Conservation (phyloP, 2,113 vertebrate genomes). For the Oriolus oriolus region DNA sequence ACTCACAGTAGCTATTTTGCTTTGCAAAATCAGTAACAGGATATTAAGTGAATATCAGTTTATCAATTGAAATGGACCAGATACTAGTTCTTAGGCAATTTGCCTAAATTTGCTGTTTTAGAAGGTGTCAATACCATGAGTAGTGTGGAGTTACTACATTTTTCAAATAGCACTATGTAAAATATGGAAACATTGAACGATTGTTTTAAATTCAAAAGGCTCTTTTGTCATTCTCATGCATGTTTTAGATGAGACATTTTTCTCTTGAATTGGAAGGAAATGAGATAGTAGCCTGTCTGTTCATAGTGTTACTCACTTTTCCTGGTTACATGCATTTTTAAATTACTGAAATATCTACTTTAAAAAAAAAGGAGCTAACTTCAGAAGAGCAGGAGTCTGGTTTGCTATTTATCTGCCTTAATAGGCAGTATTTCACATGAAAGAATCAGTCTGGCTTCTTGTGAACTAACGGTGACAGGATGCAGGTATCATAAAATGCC, state of each 20-base stretch:
- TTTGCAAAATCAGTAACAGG: background rate
- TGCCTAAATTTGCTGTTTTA: background rate
- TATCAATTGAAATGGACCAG: background rate
- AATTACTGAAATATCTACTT: background rate
- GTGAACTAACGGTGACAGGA: background rate
- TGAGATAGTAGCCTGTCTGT: background rate
- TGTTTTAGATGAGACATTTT: constrained; percentile 2
- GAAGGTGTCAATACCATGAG: background rate
- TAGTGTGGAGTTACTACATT: background rate
- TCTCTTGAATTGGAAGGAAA: constrained; percentile 3
- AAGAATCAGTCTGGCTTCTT: background rate
- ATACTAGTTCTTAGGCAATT: background rate
- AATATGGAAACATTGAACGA: background rate
- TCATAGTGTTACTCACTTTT: background rate
- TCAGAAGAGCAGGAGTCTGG: background rate
- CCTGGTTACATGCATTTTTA: background rate
- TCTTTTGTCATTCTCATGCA: background rate
- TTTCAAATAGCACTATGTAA: background rate
- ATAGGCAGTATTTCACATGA: background rate
- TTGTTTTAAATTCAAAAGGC: background rate
- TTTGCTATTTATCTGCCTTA: background rate
- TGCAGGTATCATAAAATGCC: background rate
- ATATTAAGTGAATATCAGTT: background rate
- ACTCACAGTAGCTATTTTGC: background rate
- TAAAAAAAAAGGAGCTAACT: background rate